Evolutionary conservation across 2,888 invertebrate genomes (phyloP).

Genomic region (Drosophila anomalata): DNA sequence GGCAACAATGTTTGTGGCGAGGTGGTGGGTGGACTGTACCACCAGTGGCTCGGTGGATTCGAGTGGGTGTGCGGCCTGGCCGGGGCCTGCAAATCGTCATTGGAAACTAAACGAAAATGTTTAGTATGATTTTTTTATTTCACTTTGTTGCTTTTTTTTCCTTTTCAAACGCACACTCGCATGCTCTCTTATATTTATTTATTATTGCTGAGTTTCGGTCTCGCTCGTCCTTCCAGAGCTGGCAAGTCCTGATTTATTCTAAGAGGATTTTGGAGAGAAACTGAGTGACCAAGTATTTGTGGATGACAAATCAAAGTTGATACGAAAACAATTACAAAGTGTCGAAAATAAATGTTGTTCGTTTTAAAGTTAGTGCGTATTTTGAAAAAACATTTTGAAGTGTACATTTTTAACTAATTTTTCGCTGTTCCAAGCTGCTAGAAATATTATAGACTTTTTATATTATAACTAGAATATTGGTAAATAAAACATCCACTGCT

Average conservation of each 20-base stretch:
- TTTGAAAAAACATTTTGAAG: neutral
- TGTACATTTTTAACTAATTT: neutral
- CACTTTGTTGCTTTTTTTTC: constrained; percentile 27
- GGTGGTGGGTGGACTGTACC: constrained; percentile 4
- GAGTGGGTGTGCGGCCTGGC: constrained; percentile 47
- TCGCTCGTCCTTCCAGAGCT: constrained; percentile 18
- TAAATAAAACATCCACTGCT: neutral
- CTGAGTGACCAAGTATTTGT: neutral
- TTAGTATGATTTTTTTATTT: constrained; percentile 66
- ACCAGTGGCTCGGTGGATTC: constrained; percentile 5
- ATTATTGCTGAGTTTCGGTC: constrained; percentile 52
- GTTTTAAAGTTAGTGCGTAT: neutral
- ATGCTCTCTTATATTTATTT: constrained; percentile 57
- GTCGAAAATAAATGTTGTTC: neutral
- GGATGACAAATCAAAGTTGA: neutral
- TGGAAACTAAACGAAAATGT: constrained; percentile 77
- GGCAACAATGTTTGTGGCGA: constrained; percentile 61
- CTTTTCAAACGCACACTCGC: constrained; percentile 17
- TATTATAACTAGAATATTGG: no score
- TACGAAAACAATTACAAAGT: constrained; percentile 5
- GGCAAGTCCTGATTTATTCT: constrained; percentile 21
- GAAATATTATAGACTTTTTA: no score
- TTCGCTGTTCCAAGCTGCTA: neutral
- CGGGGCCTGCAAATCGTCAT: constrained; percentile 65
- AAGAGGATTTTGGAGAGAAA: constrained; percentile 23